These are phyloP conservation scores for Diarsia mendica DNA, from an alignment of 2,888 invertebrate genomes.

Conservation along the genomic window DNA sequence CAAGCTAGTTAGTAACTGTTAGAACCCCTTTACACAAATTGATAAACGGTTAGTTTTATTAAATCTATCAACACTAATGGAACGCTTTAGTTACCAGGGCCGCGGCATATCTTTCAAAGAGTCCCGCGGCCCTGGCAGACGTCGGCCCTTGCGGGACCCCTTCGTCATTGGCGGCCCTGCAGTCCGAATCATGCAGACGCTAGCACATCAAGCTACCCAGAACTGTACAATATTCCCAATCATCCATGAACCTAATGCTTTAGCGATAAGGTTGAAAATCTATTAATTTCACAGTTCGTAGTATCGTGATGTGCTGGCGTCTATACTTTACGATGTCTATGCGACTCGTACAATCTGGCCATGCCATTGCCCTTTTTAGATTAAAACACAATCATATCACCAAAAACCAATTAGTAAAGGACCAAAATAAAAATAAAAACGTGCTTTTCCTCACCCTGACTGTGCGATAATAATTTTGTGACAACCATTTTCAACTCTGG, in stretches of 20 bases:
- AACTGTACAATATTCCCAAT: too few relatives aligned
- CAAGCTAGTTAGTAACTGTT: constrained; percentile 60
- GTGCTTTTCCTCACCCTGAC: constrained; percentile 80
- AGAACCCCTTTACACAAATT: background rate
- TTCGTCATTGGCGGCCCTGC: background rate
- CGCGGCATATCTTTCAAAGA: too few relatives aligned
- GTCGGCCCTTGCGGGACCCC: too few relatives aligned
- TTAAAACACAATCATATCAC: background rate
- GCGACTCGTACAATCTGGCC: background rate
- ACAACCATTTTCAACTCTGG: constrained; percentile 88
- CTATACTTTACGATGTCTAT: too few relatives aligned
- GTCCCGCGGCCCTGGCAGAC: too few relatives aligned
- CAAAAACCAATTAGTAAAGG: constrained; percentile 20
- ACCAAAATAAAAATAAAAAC: constrained; percentile 32
- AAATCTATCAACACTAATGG: background rate
- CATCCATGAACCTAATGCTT: too few relatives aligned
- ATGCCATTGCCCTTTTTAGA: background rate
- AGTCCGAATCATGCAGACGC: background rate
- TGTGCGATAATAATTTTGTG: constrained; percentile 85
- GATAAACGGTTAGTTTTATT: background rate
- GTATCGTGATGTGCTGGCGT: too few relatives aligned
- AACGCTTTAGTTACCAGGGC: too few relatives aligned
- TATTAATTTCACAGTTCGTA: too few relatives aligned
- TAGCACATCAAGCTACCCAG: too few relatives aligned
- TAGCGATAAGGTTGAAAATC: too few relatives aligned